Evolutionary conservation across 2,113 vertebrate species (phyloP).

Genomic region (Isichthys henryi): DNA sequence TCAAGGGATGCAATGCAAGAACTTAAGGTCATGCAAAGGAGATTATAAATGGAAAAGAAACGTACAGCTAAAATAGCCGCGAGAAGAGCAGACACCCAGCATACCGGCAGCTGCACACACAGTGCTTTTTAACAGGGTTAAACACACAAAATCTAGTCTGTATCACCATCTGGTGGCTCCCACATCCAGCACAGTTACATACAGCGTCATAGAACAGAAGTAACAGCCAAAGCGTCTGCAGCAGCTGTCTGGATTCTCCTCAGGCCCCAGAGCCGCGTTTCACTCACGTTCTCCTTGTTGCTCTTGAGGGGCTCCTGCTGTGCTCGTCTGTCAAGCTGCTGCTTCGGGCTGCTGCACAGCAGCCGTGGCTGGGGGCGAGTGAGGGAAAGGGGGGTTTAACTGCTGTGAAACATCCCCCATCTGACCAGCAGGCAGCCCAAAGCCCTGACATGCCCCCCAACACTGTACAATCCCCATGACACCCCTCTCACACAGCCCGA

Average conservation of each 20-base stretch:
- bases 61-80: too few relatives aligned
- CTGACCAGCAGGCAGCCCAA: neutral
- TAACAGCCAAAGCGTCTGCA: too few relatives aligned
- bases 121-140: neutral
- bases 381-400: neutral
- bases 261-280: neutral
- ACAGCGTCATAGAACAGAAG: too few relatives aligned
- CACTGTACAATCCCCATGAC: neutral
- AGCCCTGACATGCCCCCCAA: neutral
- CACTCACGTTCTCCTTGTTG: conserved; percentile 59
- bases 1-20: neutral
- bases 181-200: neutral
- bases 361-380: conserved; percentile 37
- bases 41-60: neutral
- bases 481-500: neutral
- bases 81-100: neutral
- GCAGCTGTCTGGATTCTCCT: neutral
- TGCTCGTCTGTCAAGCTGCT: neutral
- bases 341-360: conserved; percentile 53
- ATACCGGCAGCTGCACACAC: neutral
- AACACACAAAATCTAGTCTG: neutral
- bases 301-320: conserved; percentile 22
- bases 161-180: conserved; percentile 41
- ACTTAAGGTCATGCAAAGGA: neutral
- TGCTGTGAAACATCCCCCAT: neutral